Conservation (phyloP, 2,797 vertebrate species). For the Helostoma temminkii region DNA sequence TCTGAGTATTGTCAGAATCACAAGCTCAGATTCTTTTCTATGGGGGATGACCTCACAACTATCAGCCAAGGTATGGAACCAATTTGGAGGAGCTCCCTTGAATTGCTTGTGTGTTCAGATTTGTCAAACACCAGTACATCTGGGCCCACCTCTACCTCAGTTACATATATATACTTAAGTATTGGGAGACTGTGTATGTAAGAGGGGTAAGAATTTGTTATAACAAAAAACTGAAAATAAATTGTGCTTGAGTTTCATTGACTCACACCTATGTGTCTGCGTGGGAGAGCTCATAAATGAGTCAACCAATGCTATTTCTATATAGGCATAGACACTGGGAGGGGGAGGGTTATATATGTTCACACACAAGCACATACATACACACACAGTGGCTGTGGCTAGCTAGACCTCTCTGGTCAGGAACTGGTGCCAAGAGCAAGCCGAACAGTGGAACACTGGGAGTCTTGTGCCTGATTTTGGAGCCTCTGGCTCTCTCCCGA, state of each 20-base stretch:
- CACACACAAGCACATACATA: conserved; percentile 62
- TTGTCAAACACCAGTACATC: conserved; percentile 73
- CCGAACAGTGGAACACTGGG: conserved; percentile 80
- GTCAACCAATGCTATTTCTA: conserved; percentile 74
- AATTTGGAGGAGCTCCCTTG: conserved; percentile 78
- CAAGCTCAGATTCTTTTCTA: conserved; percentile 47
- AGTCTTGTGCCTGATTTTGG: conserved; percentile 83
- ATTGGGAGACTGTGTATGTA: conserved; percentile 20
- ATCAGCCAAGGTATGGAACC: conserved; percentile 82
- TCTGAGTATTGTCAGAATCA: conserved; percentile 59
- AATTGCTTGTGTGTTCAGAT: conserved; percentile 73
- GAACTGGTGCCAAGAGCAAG: conserved; percentile 81
- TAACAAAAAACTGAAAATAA: conserved; percentile 71
- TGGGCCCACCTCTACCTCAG: conserved; percentile 71
- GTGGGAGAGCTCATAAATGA: conserved; percentile 78
- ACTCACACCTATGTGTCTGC: conserved; percentile 73
- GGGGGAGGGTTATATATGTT: conserved; percentile 71
- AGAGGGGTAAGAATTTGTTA: conserved; percentile 40
- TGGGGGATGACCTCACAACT: conserved; percentile 78
- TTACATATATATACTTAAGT: conserved; percentile 64
- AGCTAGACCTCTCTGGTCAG: conserved; percentile 81
- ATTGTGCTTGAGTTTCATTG: conserved; percentile 48
- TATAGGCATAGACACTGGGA: conserved; percentile 55
- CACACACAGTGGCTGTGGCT: conserved; percentile 73
- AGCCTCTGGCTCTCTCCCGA: conserved; percentile 81